These are phyloP conservation scores for Meloe dianella DNA, from an alignment of 2,888 invertebrate species.

Conservation along the genomic window DNA sequence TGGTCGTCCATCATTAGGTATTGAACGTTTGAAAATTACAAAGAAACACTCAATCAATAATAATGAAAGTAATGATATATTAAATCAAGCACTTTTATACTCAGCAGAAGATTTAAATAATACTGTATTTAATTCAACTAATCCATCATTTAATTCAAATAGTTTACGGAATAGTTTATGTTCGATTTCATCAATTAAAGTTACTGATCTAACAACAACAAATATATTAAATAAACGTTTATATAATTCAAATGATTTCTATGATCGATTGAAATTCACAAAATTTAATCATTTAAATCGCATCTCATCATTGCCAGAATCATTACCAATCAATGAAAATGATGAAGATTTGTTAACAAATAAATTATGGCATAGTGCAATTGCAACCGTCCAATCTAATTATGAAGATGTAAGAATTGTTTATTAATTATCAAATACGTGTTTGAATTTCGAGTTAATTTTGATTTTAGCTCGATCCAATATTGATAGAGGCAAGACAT, in stretches of 20 bases:
- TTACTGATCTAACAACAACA: neutral
- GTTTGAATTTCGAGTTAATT: neutral
- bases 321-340: neutral
- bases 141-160: conserved; percentile 16
- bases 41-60: neutral
- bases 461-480: neutral
- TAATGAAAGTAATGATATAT: neutral
- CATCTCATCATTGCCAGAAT: neutral
- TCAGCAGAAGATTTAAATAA: neutral
- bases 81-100: neutral
- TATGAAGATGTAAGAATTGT: neutral
- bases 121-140: conserved; percentile 7
- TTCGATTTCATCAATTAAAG: conserved; percentile 10
- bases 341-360: neutral
- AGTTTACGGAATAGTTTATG: conserved; percentile 8
- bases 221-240: neutral
- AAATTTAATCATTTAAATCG: neutral
- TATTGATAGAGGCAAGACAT: neutral
- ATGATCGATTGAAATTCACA: neutral
- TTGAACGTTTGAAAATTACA: conserved; percentile 12
- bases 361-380: neutral
- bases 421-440: neutral
- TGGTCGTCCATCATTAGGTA: conserved; percentile 18
- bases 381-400: neutral
- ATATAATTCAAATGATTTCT: neutral